These are phyloP conservation scores for Aradophagus sp. DNA, from an alignment of 1,140 invertebrate species.

Conservation along the genomic window DNA sequence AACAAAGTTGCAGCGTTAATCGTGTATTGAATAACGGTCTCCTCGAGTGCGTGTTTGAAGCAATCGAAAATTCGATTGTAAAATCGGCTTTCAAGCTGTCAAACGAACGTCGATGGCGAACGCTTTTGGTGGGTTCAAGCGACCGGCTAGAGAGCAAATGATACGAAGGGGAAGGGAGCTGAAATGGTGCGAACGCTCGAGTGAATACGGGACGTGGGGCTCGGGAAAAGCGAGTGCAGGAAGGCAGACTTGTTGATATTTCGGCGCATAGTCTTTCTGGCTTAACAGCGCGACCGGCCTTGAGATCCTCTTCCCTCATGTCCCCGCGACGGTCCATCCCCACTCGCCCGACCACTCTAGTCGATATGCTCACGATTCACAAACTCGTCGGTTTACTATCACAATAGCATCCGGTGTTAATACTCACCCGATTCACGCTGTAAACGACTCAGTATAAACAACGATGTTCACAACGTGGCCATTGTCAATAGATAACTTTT, in stretches of 20 bases:
- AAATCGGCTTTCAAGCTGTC: too few species aligned
- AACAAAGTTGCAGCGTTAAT: too few species aligned
- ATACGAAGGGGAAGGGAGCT: too few species aligned
- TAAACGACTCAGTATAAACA: conserved; percentile 17
- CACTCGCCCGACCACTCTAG: conserved; percentile 37
- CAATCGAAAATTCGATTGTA: too few species aligned
- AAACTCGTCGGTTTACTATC: conserved; percentile 30
- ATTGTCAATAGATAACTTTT: too few species aligned
- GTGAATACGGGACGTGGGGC: too few species aligned
- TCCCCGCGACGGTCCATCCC: conserved; percentile 54
- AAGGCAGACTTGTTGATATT: conserved; percentile 69
- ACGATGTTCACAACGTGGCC: background rate
- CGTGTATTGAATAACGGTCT: too few species aligned
- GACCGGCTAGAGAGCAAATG: too few species aligned
- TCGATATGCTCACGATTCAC: conserved; percentile 35
- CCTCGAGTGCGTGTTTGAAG: too few species aligned
- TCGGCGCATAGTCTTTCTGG: conserved; percentile 67
- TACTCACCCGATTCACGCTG: conserved; percentile 9
- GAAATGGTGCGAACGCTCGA: too few species aligned
- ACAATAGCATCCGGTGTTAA: conserved; percentile 33
- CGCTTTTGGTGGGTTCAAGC: too few species aligned
- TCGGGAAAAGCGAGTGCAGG: conserved; percentile 39
- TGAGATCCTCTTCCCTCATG: conserved; percentile 61
- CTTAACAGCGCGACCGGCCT: conserved; percentile 70
- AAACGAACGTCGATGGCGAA: too few species aligned